Evolutionary conservation across 23 tunicate genomes (phyloP).

Genomic region (Styela clava): DNA sequence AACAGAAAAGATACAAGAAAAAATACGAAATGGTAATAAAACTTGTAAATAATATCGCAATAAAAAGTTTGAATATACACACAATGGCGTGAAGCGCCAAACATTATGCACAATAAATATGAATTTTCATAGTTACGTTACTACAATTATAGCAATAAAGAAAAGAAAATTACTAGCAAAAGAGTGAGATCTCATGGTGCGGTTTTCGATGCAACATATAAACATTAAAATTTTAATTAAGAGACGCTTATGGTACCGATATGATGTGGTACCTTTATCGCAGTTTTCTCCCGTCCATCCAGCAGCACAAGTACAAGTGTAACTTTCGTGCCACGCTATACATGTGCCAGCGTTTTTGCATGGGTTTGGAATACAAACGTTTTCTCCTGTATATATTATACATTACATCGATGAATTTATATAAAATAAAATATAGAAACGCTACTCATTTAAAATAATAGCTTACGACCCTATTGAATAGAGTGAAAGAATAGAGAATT

Average conservation of each 20-base stretch:
- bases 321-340: constrained; percentile 53
- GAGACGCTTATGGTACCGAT: too few relatives aligned
- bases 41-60: neutral
- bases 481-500: neutral
- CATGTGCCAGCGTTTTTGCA: constrained; percentile 87
- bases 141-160: too few relatives aligned
- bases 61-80: neutral
- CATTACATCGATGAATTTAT: neutral
- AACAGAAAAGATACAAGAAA: neutral
- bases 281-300: constrained; percentile 70
- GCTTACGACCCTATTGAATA: neutral
- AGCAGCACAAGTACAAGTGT: constrained; percentile 69
- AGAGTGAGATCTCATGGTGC: too few relatives aligned
- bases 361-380: constrained; percentile 86
- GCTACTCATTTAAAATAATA: neutral
- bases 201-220: too few relatives aligned
- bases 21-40: neutral
- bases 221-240: too few relatives aligned
- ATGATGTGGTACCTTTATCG: constrained; percentile 60
- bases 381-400: constrained; percentile 46
- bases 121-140: too few relatives aligned
- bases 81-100: neutral
- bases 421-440: too few relatives aligned
- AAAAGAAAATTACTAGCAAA: too few relatives aligned
- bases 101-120: neutral